Percentiles rank a stretch among this genome's conserved stretches.
These are phyloP conservation scores for Dicrurus megarhynchus DNA, from an alignment of 2,113 vertebrate genomes.

Conservation along the genomic window DNA sequence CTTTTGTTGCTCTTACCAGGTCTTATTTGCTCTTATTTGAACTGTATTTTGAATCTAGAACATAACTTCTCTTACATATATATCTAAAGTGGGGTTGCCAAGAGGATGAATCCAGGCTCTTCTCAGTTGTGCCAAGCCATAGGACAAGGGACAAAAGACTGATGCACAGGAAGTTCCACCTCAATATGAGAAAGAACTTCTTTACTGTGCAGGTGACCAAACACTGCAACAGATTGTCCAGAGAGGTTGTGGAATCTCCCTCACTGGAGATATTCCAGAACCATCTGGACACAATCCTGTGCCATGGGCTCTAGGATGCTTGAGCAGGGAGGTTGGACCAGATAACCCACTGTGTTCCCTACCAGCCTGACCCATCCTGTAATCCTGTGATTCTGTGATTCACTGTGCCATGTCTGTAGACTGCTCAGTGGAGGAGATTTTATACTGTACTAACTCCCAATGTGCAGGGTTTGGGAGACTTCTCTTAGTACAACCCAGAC, in stretches of 20 bases:
- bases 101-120: background rate
- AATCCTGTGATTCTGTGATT: background rate
- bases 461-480: background rate
- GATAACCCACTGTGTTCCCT: background rate
- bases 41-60: background rate
- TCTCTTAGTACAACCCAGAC: background rate
- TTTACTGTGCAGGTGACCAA: rapidly evolving
- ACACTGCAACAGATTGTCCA: background rate
- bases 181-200: background rate
- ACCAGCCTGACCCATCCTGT: too few species aligned
- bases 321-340: background rate
- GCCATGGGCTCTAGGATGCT: background rate
- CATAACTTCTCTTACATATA: background rate
- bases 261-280: background rate
- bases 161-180: background rate
- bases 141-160: background rate
- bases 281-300: background rate
- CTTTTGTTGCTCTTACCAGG: background rate
- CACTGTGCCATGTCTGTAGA: background rate
- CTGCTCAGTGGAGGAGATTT: background rate
- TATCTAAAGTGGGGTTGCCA: background rate
- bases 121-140: background rate
- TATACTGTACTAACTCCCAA: background rate
- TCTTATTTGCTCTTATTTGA: background rate
- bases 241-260: background rate